Base-by-base conservation (phyloP, 1,140 invertebrate genomes). In the Vanessa tameamea region DNA sequence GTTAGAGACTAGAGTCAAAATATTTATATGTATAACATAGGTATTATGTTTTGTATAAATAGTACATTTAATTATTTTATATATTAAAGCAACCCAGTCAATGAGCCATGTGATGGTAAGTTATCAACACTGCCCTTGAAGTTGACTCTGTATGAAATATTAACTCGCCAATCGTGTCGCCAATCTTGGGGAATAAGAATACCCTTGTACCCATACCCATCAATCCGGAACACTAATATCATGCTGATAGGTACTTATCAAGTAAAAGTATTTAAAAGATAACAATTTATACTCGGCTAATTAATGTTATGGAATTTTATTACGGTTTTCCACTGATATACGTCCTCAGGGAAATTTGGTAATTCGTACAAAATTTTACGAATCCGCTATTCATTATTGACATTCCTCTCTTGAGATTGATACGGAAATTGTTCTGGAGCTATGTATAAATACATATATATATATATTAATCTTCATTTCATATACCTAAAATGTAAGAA, bases 381-480 rank as follows among this genome's bases (percentile, higher is more conserved):
- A 80, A 78, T 79, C 69, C 72, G 59, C 72, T 71, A 61, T 43
- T 66, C 64, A 74, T 82, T 82, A 82, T 78, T 78, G 76, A 82
- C 76, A 80, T 72, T 75, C 76, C 15, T 76, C 80, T 77, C 78
- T 23, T 59, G 78, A 76, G 80, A 77, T 76, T 72, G 64, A 47
- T 69, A 55, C 59, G 64, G 57, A 69, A 48, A 61, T 69, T 50
- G 61, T 69, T 69, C 61, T 63, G 23, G 6, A 16, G 20, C 31
- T 16, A 13, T 9, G 7, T 61, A 61, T 31, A 31, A 31, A 31
- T 31, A 6, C 43, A 61, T 61, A 37, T 12, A 37, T 31, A 6
- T 61, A 61, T 61, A 37, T 12, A 37, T 31, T 13, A 9, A 15
- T 61, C 23, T 61, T 37, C 7, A 64, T 59, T 59, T 59, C n/a